Conservation (phyloP, 2,113 vertebrate genomes). For the Melanostigma gelatinosum region DNA sequence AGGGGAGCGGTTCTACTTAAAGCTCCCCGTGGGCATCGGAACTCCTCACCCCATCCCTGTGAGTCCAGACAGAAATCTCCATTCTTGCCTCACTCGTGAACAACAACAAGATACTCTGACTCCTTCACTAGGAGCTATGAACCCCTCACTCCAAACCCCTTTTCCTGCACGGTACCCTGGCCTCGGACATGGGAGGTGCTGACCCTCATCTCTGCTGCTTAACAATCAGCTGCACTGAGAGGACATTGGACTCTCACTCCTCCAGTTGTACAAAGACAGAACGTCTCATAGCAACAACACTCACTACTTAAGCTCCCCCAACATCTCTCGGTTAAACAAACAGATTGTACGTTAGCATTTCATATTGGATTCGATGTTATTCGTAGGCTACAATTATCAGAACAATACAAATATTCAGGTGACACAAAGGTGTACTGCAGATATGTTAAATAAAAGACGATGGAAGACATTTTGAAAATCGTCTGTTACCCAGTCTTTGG, state of each 20-base stretch:
- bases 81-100: no score
- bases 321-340: no score
- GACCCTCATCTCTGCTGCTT: neutral
- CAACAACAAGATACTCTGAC: neutral
- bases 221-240: no score
- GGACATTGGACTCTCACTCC: neutral
- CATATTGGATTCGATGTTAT: no score
- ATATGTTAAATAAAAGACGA: no score
- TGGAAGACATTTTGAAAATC: no score
- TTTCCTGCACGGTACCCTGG: neutral
- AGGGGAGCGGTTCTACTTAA: neutral
- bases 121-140: neutral
- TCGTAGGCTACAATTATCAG: no score
- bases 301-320: neutral
- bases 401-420: no score
- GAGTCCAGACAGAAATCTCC: neutral
- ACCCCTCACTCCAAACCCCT: neutral
- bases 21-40: neutral
- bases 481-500: no score
- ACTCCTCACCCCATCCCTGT: neutral
- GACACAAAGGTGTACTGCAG: no score
- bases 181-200: neutral
- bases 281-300: neutral
- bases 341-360: no score
- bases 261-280: constrained; percentile 2